Evolutionary conservation across 2,797 vertebrate genomes (phyloP), one percentile per base, ranked within the genome.

Genomic region (Uromys caudimaculatus): DNA sequence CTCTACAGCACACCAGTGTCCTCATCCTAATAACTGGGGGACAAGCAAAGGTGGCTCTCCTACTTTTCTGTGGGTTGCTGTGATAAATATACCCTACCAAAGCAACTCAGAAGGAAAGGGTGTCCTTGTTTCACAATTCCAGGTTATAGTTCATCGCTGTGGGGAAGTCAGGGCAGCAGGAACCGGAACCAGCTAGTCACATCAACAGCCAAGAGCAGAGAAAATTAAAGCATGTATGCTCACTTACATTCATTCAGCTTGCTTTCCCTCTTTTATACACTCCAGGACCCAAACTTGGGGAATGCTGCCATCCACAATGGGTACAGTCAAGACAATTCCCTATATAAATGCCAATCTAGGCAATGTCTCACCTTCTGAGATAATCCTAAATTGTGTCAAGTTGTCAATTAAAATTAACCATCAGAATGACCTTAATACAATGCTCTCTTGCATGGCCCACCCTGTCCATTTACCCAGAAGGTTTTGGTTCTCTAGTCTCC

Each of bases 381-480:
- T 64, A 27, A 6, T 38, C 23, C 47, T 71, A 69, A 24, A 29
- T 27, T 50, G 60, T 85, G 60, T 67, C n/a, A 67, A 52, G 35
- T 27, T 38, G 32, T 52, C 35, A 2, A 27, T 86, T 86, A 69
- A 64, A 52, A 16, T 67, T n/a, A 67, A 67, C 32, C 11, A 50
- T 67, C 44, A 86, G 21, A 41, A 54, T 29, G 24, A 13, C 24
- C 35, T 86, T 64, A 38, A 12, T 60, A 27, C 23, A 19, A 41
- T 2, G 1, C 1, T n/a, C 23, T 52, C 32, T 73, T 41, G 67
- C n/a, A 50, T 41, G n/a, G 24, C 16, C 50, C 1, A 24, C 58
- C 41, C 9, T 3, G 24, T 1, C 9, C 23, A 41, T 67, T 2
- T 21, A 6, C 32, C 9, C 6, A 9, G 44, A 47, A n/a, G 0